phyloP scores from a whole-genome alignment of 2,113 vertebrate species.

The Indri indri region DNA sequence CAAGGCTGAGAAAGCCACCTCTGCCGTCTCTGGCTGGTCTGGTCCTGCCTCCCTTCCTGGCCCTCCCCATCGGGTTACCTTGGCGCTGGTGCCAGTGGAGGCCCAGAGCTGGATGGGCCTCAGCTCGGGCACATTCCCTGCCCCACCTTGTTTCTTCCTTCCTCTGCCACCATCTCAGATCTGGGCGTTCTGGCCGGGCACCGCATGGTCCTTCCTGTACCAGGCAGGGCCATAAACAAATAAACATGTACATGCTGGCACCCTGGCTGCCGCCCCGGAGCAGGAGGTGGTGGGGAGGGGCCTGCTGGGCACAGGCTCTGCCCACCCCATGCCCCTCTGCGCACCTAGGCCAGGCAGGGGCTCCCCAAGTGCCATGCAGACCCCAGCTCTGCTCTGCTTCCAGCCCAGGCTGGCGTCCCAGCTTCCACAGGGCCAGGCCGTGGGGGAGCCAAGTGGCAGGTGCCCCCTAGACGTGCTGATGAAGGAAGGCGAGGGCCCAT shows the following conservation, averaged over 20 bases:
- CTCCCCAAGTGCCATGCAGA: not conserved
- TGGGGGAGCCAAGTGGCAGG: not conserved
- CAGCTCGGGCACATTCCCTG: rapidly evolving
- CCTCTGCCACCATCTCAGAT: not conserved
- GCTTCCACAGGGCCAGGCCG: not conserved
- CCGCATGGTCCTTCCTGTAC: not conserved
- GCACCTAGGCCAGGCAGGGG: not conserved
- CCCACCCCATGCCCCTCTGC: slow-evolving; percentile 26
- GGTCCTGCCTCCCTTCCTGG: not conserved
- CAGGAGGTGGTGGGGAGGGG: not conserved
- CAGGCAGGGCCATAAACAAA: not conserved
- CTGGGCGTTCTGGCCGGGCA: not conserved
- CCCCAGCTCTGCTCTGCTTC: not conserved
- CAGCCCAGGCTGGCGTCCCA: rapidly evolving
- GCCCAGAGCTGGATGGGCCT: not conserved
- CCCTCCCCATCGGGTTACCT: not conserved
- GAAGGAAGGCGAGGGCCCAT: not conserved
- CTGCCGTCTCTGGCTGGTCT: not conserved
- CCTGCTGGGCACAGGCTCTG: slow-evolving; percentile 15
- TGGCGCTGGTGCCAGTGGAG: not conserved
- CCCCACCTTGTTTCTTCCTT: not conserved
- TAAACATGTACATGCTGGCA: rapidly evolving
- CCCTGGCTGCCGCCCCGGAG: not conserved
- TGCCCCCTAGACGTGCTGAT: not conserved
- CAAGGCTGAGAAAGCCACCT: not conserved